Evolutionary conservation across 2,113 vertebrate genomes (phyloP).

Genomic region (Tringa solitaria): DNA sequence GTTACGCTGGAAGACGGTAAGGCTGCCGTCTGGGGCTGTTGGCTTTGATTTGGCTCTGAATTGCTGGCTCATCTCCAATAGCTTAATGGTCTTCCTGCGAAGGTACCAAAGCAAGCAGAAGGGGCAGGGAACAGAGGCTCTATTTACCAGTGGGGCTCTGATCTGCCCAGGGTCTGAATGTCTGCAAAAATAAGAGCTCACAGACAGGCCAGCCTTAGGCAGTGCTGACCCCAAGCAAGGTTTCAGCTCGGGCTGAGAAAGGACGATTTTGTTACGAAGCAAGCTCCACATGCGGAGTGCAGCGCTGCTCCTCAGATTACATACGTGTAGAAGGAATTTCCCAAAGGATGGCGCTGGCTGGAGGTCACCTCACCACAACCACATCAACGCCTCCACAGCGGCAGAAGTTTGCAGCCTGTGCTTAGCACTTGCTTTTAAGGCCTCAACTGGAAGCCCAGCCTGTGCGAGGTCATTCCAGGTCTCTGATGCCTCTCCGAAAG

Average conservation of each 20-base stretch:
- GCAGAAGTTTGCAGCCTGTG: neutral
- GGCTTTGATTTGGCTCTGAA: constrained; percentile 54
- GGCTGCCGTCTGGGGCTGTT: neutral
- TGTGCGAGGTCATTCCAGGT: neutral
- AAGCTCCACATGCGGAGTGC: neutral
- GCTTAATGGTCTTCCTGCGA: constrained; percentile 7
- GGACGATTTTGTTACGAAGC: neutral
- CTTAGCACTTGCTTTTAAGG: neutral
- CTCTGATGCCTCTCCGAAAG: neutral
- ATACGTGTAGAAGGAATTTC: neutral
- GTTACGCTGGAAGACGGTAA: neutral
- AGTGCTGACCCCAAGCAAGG: neutral
- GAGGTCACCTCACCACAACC: neutral
- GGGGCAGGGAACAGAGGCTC: neutral
- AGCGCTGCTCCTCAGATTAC: neutral
- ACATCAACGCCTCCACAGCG: neutral
- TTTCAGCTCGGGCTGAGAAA: neutral
- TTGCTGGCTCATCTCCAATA: constrained; percentile 15
- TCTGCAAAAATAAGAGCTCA: neutral
- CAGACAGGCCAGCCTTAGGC: neutral
- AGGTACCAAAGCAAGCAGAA: constrained; percentile 33
- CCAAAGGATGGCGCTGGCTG: neutral
- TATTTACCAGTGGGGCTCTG: neutral
- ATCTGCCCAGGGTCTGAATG: neutral
- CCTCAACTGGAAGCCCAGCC: neutral